phyloP scores from a whole-genome alignment of 2,888 invertebrate genomes.

The Selenia dentaria region DNA sequence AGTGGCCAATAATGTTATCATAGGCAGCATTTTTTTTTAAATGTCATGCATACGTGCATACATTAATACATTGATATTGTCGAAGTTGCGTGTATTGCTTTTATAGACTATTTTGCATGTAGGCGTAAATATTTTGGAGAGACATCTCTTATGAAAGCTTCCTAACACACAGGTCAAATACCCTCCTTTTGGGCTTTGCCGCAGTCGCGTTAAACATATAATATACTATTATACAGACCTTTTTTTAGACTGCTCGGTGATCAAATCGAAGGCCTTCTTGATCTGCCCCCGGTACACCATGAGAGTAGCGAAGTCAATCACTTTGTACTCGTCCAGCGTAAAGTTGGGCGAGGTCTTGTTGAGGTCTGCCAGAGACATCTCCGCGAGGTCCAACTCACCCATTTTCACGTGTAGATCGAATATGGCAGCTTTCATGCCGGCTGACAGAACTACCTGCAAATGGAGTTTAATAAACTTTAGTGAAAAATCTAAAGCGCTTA shows the following conservation, averaged over 20 bases:
- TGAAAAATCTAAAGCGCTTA: neutral
- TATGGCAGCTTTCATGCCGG: slow-evolving; percentile 87
- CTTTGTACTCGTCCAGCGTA: slow-evolving; percentile 86
- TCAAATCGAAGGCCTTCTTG: slow-evolving; percentile 70
- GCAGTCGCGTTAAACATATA: too few species aligned
- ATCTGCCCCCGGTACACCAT: slow-evolving; percentile 78
- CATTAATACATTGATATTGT: too few species aligned
- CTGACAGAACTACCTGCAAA: slow-evolving; percentile 78
- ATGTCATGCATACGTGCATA: too few species aligned
- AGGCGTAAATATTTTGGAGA: too few species aligned
- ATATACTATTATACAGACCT: slow-evolving; percentile 52
- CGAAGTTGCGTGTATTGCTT: too few species aligned
- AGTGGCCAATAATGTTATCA: too few species aligned
- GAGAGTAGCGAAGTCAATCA: slow-evolving; percentile 86
- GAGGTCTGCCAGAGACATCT: slow-evolving; percentile 78
- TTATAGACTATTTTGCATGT: too few species aligned
- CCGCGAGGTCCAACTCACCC: slow-evolving; percentile 81
- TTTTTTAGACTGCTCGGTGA: slow-evolving; percentile 76
- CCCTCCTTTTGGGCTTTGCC: too few species aligned
- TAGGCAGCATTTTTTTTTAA: too few species aligned
- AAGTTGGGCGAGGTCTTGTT: slow-evolving; percentile 81
- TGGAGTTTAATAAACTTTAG: neutral
- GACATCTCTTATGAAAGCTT: too few species aligned
- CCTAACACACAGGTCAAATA: too few species aligned
- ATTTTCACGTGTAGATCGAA: slow-evolving; percentile 85